Evolutionary conservation across 2,797 vertebrate species (phyloP).

Genomic region (Petrocephalus schoutedeni): DNA sequence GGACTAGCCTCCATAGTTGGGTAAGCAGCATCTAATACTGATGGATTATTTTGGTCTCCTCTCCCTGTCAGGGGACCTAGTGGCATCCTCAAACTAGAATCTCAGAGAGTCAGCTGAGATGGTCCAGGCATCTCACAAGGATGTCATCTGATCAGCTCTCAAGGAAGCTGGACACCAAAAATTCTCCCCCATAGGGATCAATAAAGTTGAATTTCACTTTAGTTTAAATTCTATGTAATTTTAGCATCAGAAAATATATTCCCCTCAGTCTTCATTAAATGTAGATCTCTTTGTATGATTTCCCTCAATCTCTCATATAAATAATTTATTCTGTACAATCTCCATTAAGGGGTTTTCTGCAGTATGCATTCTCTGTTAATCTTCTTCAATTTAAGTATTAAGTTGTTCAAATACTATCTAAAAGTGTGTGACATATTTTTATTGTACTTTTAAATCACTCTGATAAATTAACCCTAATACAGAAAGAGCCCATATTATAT

Average conservation of each 20-base stretch:
- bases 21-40: not conserved
- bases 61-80: not conserved
- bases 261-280: not conserved
- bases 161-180: not conserved
- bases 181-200: not conserved
- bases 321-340: not conserved
- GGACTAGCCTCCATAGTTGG: not conserved
- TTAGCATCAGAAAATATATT: not conserved
- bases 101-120: not conserved
- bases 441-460: not conserved
- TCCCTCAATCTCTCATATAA: not conserved
- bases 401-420: not conserved
- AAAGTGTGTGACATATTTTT: not conserved
- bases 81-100: not conserved
- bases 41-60: not conserved
- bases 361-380: not conserved
- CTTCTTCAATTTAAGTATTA: not conserved
- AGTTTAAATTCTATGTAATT: not conserved
- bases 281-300: not conserved
- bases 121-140: not conserved
- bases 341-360: not conserved
- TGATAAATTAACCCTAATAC: not conserved
- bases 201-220: not conserved
- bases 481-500: not conserved
- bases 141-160: not conserved